phyloP scores from a whole-genome alignment of 2,797 vertebrate species.

The Brotula barbata region DNA sequence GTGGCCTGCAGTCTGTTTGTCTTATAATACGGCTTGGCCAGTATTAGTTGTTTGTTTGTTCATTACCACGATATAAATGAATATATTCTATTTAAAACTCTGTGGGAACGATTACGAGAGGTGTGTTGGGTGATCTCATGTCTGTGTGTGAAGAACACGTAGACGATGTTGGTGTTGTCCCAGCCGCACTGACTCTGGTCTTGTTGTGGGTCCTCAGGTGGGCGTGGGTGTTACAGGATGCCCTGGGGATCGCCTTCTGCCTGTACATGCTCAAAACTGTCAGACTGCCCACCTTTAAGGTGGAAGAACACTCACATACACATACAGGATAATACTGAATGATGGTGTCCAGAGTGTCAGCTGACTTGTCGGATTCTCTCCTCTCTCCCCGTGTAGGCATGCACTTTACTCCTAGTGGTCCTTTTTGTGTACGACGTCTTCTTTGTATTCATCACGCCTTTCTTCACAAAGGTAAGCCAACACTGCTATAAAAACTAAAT shows the following conservation, averaged over 20 bases:
- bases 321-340: too few relatives aligned
- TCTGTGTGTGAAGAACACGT: neutral
- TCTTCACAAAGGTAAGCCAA: slow-evolving; percentile 87
- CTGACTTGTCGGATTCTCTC: neutral
- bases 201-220: slow-evolving; percentile 78
- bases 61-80: too few relatives aligned
- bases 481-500: neutral
- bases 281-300: slow-evolving; percentile 94
- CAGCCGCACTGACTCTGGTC: slow-evolving; percentile 22
- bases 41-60: too few relatives aligned
- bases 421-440: slow-evolving; percentile 96
- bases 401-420: slow-evolving; percentile 89
- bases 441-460: slow-evolving; percentile 96
- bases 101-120: neutral
- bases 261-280: slow-evolving; percentile 97
- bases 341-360: too few relatives aligned
- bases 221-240: slow-evolving; percentile 95
- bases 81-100: too few relatives aligned
- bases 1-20: too few relatives aligned
- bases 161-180: neutral
- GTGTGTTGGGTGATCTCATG: slow-evolving; percentile 14
- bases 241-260: slow-evolving; percentile 93
- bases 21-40: too few relatives aligned
- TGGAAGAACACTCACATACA: slow-evolving; percentile 47
- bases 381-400: slow-evolving; percentile 80